Base-by-base conservation (phyloP, 2,888 invertebrate genomes). In the Chydorus sphaericus region DNA sequence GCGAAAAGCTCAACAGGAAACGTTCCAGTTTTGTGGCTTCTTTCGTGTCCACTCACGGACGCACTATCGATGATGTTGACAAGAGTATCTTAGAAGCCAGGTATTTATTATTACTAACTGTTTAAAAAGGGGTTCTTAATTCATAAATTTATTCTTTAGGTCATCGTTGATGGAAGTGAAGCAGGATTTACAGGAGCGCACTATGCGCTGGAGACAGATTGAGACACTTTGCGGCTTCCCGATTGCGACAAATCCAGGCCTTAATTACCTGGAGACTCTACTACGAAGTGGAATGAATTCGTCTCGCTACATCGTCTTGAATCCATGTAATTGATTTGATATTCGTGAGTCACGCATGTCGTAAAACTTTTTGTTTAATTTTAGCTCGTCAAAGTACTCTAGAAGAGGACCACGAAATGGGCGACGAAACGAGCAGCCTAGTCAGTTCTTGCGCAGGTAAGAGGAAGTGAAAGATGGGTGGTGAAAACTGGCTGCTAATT, bases 31-130 rank as follows among this genome's bases (percentile, higher is more conserved):
- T 97, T 52, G 85, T 97, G 18, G 94, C 93, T 49, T 93, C 96
- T 37, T 89, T 97, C 69, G 90, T 94, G 37, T 89, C 96, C 11
- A 96, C 96, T 0, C 96, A 97, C 70, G 91, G 93, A 51, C 89
- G 90, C 68, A 90, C 92, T 14, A 91, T 96, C 61, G 96, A 97
- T 69, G 93, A 96, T 67, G 92, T 97, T 1, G 97, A 97, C 71
- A 79, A 89, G 55, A 89, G 89, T 60, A 97, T 97, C 61, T 85
- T 94, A 1, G 88, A 91, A 68, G 93, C 96, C 1, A 82, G 76
- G 77, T 77, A 65, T 57, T 57, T 23, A 14, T n/a, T 8, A n/a
- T n/a, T 30, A 26, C 18, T 58, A 36, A n/a, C 2, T 31, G 20
- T 16, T 26, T 37, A 14, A 29, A 26, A 44, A 36, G 7, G 7